A percentile compares a stretch with the other conserved stretches of the same genome.
These are phyloP conservation scores for Ophiothrix spiculata DNA, from an alignment of 35 echinoderm and acorn worm species.

Conservation along the genomic window DNA sequence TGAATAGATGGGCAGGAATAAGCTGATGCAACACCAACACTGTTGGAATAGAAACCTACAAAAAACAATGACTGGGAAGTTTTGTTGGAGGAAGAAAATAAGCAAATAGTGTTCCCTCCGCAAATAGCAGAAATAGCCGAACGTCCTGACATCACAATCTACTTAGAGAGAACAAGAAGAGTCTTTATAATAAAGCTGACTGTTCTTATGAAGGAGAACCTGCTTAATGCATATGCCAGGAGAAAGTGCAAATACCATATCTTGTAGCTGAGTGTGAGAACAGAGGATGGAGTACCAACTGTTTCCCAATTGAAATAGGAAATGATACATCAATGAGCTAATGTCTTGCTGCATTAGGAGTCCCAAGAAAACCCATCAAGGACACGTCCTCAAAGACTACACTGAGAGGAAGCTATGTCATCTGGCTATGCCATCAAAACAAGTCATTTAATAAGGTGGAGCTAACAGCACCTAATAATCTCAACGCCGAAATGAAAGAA, in stretches of 20 bases:
- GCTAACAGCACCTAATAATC: not conserved
- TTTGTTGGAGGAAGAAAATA: not conserved
- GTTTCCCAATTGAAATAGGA: not conserved
- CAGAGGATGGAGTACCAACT: not conserved
- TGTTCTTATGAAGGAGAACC: not conserved
- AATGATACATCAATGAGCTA: not conserved
- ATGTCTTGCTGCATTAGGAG: constrained; percentile 14
- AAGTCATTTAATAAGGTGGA: not conserved
- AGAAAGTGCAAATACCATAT: not conserved
- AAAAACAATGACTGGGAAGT: not conserved
- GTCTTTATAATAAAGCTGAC: not conserved
- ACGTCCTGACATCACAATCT: not conserved
- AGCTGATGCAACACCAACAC: not conserved
- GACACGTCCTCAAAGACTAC: not conserved
- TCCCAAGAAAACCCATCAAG: not conserved
- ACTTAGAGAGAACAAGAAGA: not conserved
- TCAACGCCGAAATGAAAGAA: no score
- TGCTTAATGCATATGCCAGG: constrained; percentile 7
- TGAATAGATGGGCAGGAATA: constrained; percentile 14
- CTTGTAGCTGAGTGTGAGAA: constrained; percentile 4
- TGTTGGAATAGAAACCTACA: not conserved
- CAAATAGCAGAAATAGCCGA: constrained; percentile 5
- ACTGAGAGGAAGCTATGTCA: constrained; percentile 4
- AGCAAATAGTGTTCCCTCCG: not conserved
- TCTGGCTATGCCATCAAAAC: constrained; percentile 2